These are phyloP conservation scores for Abramis brama DNA, from an alignment of 2,113 vertebrate genomes.

Conservation along the genomic window DNA sequence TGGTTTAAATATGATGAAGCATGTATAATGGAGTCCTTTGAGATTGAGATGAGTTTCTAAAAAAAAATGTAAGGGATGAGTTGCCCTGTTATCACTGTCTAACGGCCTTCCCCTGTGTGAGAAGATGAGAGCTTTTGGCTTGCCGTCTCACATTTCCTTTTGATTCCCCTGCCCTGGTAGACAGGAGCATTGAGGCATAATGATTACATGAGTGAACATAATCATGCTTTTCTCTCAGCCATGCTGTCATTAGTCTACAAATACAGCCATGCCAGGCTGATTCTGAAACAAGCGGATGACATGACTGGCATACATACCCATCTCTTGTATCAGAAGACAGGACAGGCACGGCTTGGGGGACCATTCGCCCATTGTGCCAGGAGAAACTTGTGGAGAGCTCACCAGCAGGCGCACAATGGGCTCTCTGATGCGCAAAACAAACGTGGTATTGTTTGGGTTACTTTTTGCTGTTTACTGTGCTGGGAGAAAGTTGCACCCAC, in stretches of 20 bases:
- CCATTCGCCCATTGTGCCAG: constrained; percentile 3
- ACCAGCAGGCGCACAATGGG: constrained; percentile 49
- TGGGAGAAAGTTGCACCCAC: constrained; percentile 41
- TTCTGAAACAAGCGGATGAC: constrained; percentile 43
- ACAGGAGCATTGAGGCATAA: constrained; percentile 39
- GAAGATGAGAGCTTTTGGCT: constrained; percentile 46
- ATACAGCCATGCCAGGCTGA: constrained; percentile 39
- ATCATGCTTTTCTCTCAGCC: constrained; percentile 43
- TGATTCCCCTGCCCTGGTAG: constrained; percentile 39
- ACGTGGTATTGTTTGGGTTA: constrained; percentile 50
- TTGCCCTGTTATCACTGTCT: constrained; percentile 44
- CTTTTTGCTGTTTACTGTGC: constrained; percentile 42
- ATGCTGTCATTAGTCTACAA: constrained; percentile 35
- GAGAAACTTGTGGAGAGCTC: constrained; percentile 17
- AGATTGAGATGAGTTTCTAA: constrained; percentile 14
- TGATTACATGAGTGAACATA: constrained; percentile 29
- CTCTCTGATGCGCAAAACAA: constrained; percentile 52
- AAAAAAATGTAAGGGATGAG: constrained; percentile 7
- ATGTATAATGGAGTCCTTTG: not conserved
- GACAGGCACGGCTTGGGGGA: not conserved
- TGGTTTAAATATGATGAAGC: not conserved
- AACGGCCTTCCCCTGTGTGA: constrained; percentile 30
- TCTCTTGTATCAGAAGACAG: constrained; percentile 21
- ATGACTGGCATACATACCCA: constrained; percentile 29
- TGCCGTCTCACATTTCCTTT: constrained; percentile 43